Conservation (phyloP, 2,888 invertebrate genomes). For the Ecdyonurus torrentis region DNA sequence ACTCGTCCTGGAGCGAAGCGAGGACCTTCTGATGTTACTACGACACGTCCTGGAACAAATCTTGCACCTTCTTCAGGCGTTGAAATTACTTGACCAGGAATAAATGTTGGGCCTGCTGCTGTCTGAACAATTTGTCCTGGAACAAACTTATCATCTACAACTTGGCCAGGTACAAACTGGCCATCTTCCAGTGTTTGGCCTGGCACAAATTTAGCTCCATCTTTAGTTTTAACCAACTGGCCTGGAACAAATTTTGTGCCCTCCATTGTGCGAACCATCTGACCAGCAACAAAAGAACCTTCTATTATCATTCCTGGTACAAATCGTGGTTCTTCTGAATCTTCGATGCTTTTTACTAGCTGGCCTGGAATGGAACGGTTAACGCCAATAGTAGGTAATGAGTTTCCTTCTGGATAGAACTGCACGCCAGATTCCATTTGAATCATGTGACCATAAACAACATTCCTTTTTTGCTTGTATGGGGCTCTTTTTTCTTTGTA, state of each 20-base stretch:
- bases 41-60: conserved; percentile 49
- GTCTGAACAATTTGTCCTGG: conserved; percentile 62
- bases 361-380: conserved; percentile 40
- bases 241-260: conserved; percentile 56
- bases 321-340: conserved; percentile 28
- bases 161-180: conserved; percentile 54
- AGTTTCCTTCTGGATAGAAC: conserved; percentile 36
- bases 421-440: conserved; percentile 46
- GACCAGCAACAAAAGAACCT: conserved; percentile 49
- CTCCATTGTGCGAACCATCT: conserved; percentile 47
- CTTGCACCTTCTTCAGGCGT: conserved; percentile 41
- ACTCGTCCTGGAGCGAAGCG: conserved; percentile 38
- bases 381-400: conserved; percentile 36
- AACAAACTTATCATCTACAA: conserved; percentile 49
- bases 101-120: conserved; percentile 56
- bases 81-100: conserved; percentile 57
- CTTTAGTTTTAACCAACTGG: conserved; percentile 50
- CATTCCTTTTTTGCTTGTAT: conserved; percentile 8
- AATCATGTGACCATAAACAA: conserved; percentile 47
- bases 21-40: conserved; percentile 52
- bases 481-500: not conserved
- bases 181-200: conserved; percentile 57
- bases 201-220: conserved; percentile 55
- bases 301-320: conserved; percentile 51
- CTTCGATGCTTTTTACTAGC: conserved; percentile 25